Evolutionary conservation across 2,113 vertebrate genomes (phyloP), one percentile per base, ranked within the genome.

Genomic region (Rallus limicola): DNA sequence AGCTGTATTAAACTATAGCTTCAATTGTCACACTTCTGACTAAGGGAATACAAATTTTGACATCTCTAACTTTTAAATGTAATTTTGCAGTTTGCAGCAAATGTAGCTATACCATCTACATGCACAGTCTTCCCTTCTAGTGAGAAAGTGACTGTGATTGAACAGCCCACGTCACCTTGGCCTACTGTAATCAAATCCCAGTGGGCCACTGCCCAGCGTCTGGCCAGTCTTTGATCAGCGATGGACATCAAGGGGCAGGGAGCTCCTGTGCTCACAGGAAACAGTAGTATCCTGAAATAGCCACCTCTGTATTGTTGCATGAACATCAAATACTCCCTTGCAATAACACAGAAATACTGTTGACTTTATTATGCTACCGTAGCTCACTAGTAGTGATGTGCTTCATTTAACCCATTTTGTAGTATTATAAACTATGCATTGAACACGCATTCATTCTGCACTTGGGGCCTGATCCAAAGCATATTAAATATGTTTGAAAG

Each of bases 381-480:
- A 93, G 62, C 88, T 96, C 95, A 93, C 87, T 7, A 19, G 58
- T 75, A 90, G 72, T 29, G 31, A 88, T 52, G 50, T 50, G 92
- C 88, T 96, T 80, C 60, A 2, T 94, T 90, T 65, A 88, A 77
- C 7, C 31, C 50, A 8, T 94, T 52, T 33, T 19, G 15, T 75
- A 86, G 16, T 75, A 63, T 40, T 70, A 76, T 9, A 33, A 83
- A 44, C 70, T 77, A 8, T 0, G 3, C 83, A 52, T 74, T 63
- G 50, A 78, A 74, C 87, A 86, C 4, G 0, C 64, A 6, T 80
- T 92, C 55, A 28, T 93, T 69, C 52, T 90, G 90, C 94, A 90
- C 75, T 72, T 67, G 79, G 76, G 85, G 85, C 82, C 92, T 96
- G 92, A 88, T 88, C 94, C 94, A 96, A 94, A 94, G 38, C 38